Evolutionary conservation across 2,113 vertebrate species (phyloP), one percentile per base, ranked within the genome.

Genomic region (Ctenodactylus gundi): DNA sequence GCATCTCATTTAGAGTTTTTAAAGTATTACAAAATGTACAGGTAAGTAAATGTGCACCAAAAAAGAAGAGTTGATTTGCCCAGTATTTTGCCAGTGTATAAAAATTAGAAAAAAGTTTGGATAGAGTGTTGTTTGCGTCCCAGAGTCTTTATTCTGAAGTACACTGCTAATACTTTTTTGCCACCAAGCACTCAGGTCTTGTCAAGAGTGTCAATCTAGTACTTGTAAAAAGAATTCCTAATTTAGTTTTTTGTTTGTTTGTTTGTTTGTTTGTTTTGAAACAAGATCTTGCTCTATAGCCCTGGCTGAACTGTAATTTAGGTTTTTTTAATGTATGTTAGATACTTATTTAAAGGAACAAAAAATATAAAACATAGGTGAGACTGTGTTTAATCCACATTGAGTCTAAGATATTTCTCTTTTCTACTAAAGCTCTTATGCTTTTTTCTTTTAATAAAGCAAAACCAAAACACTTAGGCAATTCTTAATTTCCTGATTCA

Each of bases 331-430:
- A 72, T 65, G 4, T 39, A 18, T 29, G 9, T 58, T 88, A 90
- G 90, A 57, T 73, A 31, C 17, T 34, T 53, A 85, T n/a, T 72
- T 51, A 87, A 65, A 95, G 88, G 31, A 85, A n/a, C n/a, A n/a
- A 64, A 88, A 55, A 49, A 23, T 27, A 72, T 13, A 75, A 53
- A 70, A 31, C 0, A 41, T 53, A 11, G 78, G 3, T 85, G 93
- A 51, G 86, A 55, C 21, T 57, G 90, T 76, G 13, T 34, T 17
- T 15, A 80, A 65, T 68, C 75, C 55, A 88, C 7, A 73, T 77
- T 85, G 88, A 55, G 4, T 60, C n/a, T 60, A 92, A 46, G 53
- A 58, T 90, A 64, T 31, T 81, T 49, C 68, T 31, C 6, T 76
- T 92, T 60, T 41, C 51, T 90, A 75, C 46, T 65, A 53, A 85